Evolutionary conservation across 2,797 vertebrate species (phyloP), one percentile per base, ranked within the genome.

Genomic region (Orientallactaga sibirica): DNA sequence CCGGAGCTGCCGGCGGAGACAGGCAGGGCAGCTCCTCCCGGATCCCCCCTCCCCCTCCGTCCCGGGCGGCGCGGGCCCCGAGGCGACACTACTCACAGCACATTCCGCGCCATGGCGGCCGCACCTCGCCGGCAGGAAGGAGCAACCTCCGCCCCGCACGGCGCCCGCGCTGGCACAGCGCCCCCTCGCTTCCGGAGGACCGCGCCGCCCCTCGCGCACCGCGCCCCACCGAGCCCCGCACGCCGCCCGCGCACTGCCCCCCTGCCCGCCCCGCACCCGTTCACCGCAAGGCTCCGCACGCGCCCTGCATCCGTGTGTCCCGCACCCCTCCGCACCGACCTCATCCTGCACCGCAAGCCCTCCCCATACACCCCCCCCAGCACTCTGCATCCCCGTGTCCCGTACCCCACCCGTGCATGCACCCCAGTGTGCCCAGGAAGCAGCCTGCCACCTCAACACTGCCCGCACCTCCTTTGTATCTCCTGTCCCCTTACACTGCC

Each of bases 101-200:
- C 95, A 11, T 94, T 96, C 73, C 94, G 92, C 92, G 94, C 95
- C 95, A 96, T 96, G 70, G 87, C 87, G 62, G 55, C 43, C 78
- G 88, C 19, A 58, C 73, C 71, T n/a, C 61, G 61, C 55, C 61
- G 4, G 67, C 78, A 48, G 92, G 94, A 95, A 87, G 92, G 87
- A 90, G 95, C 68, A 80, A 66, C 83, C 7, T 18, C 62, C 55
- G 43, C 37, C 73, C 88, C 73, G 88, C 88, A 70, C 58, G 5
- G 66, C 25, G 52, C 41, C 92, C 41, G 43, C 75, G 78, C 29
- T 78, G 78, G 89, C 90, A 80, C 94, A 92, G 92, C 90, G 95
- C 95, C 92, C 86, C 79, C 94, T 94, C 71, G 82, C 95, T 88
- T 88, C 95, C 88, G 95, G 95, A 93, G 95, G 95, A 48, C 33